These are phyloP conservation scores for Propithecus deckenii DNA, from an alignment of 2,797 vertebrate species.

Conservation along the genomic window DNA sequence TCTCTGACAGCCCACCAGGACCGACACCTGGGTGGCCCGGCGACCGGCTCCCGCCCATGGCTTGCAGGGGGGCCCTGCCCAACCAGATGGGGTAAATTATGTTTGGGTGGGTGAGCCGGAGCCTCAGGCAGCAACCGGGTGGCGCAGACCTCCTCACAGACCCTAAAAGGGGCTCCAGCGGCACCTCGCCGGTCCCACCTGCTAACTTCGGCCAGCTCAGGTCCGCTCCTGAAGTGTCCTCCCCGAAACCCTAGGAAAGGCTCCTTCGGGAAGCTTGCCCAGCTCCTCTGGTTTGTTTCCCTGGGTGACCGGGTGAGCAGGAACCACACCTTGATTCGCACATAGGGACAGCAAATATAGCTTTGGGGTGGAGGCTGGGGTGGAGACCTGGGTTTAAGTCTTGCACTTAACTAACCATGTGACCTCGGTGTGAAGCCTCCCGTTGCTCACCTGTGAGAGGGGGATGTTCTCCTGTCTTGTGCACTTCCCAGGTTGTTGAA, in stretches of 20 bases:
- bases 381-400: background rate
- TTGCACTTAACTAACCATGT: background rate
- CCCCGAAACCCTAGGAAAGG: background rate
- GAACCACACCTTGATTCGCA: background rate
- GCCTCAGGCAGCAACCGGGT: background rate
- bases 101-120: background rate
- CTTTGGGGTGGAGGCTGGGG: background rate
- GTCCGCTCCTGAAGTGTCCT: background rate
- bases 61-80: background rate
- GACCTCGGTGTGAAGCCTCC: background rate
- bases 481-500: background rate
- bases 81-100: background rate
- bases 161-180: background rate
- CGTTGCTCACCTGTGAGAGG: background rate
- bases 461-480: background rate
- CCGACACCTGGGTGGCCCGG: background rate
- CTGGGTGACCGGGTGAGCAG: background rate
- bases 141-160: background rate
- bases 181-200: background rate
- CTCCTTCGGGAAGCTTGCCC: background rate
- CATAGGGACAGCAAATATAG: background rate
- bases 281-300: background rate
- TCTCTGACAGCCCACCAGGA: background rate
- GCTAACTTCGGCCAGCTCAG: background rate
- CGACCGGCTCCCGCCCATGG: background rate